These are phyloP conservation scores for Odontesthes bonariensis DNA, from an alignment of 2,113 vertebrate species.

Conservation along the genomic window DNA sequence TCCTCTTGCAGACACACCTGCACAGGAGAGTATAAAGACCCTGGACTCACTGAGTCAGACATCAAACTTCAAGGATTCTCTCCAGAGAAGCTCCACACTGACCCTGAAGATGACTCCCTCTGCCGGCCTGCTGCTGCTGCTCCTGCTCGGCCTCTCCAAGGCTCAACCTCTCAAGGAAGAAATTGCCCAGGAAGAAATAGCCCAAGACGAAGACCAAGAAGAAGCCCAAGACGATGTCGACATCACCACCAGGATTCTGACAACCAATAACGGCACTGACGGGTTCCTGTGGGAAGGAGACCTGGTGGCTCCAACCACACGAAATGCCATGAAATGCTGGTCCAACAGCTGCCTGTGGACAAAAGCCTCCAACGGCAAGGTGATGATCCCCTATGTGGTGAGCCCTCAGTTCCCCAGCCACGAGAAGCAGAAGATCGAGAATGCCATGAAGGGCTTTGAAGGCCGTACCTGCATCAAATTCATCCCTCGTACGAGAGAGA, in stretches of 20 bases:
- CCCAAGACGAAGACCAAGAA: background rate
- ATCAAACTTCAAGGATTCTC: conserved; percentile 20
- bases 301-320: background rate
- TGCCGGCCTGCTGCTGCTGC: conserved; percentile 25
- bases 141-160: conserved; percentile 22
- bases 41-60: conserved; percentile 7
- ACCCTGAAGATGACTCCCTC: conserved; percentile 7
- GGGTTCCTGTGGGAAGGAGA: conserved; percentile 7
- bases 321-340: conserved; percentile 20
- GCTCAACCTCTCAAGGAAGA: background rate
- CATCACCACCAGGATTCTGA: conserved; percentile 7
- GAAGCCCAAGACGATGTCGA: conserved; percentile 3
- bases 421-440: background rate
- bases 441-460: background rate
- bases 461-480: background rate
- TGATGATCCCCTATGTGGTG: background rate
- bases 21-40: background rate
- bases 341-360: conserved; percentile 1
- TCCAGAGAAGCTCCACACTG: conserved; percentile 9
- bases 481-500: background rate
- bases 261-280: conserved; percentile 2
- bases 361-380: background rate
- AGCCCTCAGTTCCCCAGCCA: background rate
- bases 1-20: conserved; percentile 19
- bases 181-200: too few relatives aligned